A percentile compares a stretch with the other conserved stretches of the same genome.
Conservation (phyloP, 1,140 invertebrate species). For the Caenorhabditis remanei region DNA sequence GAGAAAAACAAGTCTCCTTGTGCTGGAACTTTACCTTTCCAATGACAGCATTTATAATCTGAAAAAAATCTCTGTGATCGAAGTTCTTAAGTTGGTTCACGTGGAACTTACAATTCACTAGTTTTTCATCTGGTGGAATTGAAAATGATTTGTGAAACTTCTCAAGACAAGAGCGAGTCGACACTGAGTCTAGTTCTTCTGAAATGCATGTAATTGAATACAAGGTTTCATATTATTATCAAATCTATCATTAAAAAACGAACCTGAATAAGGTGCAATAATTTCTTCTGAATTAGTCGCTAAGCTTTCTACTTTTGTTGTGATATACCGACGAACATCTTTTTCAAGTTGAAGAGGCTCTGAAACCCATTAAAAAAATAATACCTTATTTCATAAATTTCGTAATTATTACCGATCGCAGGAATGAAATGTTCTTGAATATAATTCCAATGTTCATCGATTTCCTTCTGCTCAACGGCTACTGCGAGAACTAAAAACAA, state of each 20-base stretch:
- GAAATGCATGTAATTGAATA: background rate
- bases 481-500: conserved; percentile 82
- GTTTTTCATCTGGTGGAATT: conserved; percentile 91
- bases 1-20: conserved; percentile 97
- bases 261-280: conserved; percentile 71
- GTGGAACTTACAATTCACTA: conserved; percentile 95
- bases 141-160: conserved; percentile 92
- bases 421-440: conserved; percentile 88
- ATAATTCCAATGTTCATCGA: conserved; percentile 93
- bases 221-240: no score
- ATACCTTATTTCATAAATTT: no score
- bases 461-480: conserved; percentile 88
- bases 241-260: background rate
- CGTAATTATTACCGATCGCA: conserved; percentile 83
- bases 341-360: conserved; percentile 89
- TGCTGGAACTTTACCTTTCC: conserved; percentile 89
- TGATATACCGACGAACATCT: conserved; percentile 93
- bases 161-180: conserved; percentile 84
- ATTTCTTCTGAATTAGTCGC: conserved; percentile 81
- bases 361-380: conserved; percentile 65
- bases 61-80: conserved; percentile 59
- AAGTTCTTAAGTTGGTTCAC: background rate
- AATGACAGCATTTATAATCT: conserved; percentile 86
- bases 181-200: conserved; percentile 79
- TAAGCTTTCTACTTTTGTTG: conserved; percentile 94